Base-by-base conservation (phyloP, 2,113 vertebrate genomes). In the Rynchops niger region DNA sequence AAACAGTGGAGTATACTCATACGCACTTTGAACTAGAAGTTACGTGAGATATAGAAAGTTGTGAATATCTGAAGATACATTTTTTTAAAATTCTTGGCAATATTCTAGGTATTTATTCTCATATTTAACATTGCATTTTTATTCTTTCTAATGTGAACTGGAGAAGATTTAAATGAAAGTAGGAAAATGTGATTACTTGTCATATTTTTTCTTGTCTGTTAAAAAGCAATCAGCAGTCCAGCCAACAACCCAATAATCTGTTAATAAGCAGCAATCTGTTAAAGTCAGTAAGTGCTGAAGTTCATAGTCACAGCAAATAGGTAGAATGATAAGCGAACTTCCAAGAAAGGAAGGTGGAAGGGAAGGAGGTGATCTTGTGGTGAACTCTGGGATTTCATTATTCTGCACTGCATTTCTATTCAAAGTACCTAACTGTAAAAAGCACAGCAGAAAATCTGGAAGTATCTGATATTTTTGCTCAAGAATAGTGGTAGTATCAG, bases 21-120 rank as follows among this genome's bases (percentile, higher is more conserved):
- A 77, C 82, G 58, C 50, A 49, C 93, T 88, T 92, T 91, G 53
- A 95, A 78, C 73, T 90, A 61, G 45, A 81, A 77, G 52, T 92
- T 69, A 76, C 25, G 21, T 62, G 62, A 63, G 25, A 40, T 76
- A 20, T n/a, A 83, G 36, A 69, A 80, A 71, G 27, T 49, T 67
- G 32, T 13, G 47, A 66, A 15, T 89, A 82, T 34, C 23, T 50
- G 36, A 89, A 82, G 23, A 36, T 63, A 21, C 15, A 25, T 42
- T 79, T 56, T 56, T 4, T 5, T 2, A 52, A 80, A 81, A 49
- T 56, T 84, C 18, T 89, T 86, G 62, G 23, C 8, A 65, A 9
- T 65, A 55, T 73, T 76, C 17, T 71, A 59, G 59, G 6, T 12
- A 13, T 42, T 91, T 88, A 58, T 95, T 50, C 50, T 61, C 21